Conservation (phyloP, 2,113 vertebrate species). For the Hypomesus transpacificus region DNA sequence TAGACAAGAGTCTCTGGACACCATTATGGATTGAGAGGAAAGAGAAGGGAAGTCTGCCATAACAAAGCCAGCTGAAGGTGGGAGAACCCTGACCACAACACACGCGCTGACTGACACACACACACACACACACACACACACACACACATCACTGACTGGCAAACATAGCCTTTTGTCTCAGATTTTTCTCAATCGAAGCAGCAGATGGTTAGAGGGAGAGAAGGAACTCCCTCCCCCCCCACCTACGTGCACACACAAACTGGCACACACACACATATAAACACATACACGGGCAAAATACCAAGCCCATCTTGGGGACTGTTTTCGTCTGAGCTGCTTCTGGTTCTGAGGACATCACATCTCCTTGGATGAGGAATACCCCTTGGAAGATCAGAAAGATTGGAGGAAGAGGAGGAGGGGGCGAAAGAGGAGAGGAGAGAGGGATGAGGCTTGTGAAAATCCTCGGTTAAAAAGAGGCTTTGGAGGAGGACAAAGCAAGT, state of each 20-base stretch:
- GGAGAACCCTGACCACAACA: constrained; percentile 35
- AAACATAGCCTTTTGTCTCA: constrained; percentile 51
- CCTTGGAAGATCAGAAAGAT: constrained; percentile 51
- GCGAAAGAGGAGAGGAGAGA: constrained; percentile 54
- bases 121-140: constrained; percentile 29
- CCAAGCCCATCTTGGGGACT: constrained; percentile 49
- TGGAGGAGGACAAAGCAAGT: constrained; percentile 62
- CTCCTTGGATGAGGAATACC: constrained; percentile 56
- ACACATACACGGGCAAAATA: constrained; percentile 48
- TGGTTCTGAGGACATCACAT: constrained; percentile 51
- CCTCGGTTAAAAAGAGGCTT: constrained; percentile 60
- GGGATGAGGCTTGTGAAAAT: constrained; percentile 67
- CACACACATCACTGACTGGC: constrained; percentile 30
- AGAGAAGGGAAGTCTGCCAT: constrained; percentile 53
- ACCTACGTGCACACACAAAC: constrained; percentile 19
- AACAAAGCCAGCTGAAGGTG: constrained; percentile 66
- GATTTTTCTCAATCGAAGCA: constrained; percentile 54
- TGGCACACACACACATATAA: constrained; percentile 45
- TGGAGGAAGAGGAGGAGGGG: constrained; percentile 47
- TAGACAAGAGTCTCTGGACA: constrained; percentile 29
- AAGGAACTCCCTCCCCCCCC: constrained; percentile 51
- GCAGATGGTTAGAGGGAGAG: constrained; percentile 71
- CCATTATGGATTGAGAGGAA: constrained; percentile 52
- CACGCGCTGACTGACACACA: background rate
- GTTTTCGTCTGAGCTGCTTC: constrained; percentile 52